Conservation (phyloP, 2,888 invertebrate species). For the Cinara cedri region DNA sequence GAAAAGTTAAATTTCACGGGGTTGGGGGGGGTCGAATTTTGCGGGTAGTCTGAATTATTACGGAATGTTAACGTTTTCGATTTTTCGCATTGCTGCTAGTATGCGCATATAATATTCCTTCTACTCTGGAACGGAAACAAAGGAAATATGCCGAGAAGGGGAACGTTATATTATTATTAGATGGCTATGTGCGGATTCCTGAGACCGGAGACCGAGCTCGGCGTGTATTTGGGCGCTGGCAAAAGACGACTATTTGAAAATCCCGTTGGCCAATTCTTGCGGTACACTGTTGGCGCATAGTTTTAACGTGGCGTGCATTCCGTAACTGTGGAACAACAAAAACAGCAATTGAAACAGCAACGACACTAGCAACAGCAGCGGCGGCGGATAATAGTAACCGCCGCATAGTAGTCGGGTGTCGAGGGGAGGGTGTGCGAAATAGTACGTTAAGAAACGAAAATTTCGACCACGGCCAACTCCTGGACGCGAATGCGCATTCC, state of each 20-base stretch:
- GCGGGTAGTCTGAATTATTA: too few relatives aligned
- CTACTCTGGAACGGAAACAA: neutral
- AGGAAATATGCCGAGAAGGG: neutral
- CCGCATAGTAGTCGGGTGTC: neutral
- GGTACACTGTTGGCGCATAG: slow-evolving; percentile 19
- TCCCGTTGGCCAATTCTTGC: neutral
- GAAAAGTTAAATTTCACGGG: too few relatives aligned
- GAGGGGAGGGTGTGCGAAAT: too few relatives aligned
- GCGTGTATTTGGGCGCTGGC: neutral
- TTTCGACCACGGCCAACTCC: too few relatives aligned
- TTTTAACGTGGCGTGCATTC: slow-evolving; percentile 5
- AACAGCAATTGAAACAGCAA: too few relatives aligned
- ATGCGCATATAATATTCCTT: too few relatives aligned
- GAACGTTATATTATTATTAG: neutral
- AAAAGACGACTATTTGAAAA: too few relatives aligned
- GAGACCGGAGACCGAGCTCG: neutral
- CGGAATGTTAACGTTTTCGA: slow-evolving; percentile 7
- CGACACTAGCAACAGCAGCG: too few relatives aligned
- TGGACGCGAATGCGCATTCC: too few relatives aligned
- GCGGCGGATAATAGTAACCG: neutral
- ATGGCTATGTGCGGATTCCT: neutral
- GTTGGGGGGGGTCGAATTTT: too few relatives aligned
- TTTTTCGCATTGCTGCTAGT: slow-evolving; percentile 1
- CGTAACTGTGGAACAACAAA: too few relatives aligned
- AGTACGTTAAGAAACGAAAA: too few relatives aligned